These are phyloP conservation scores for Drosophila chauvacae DNA, from an alignment of 1,140 invertebrate genomes.

Conservation along the genomic window DNA sequence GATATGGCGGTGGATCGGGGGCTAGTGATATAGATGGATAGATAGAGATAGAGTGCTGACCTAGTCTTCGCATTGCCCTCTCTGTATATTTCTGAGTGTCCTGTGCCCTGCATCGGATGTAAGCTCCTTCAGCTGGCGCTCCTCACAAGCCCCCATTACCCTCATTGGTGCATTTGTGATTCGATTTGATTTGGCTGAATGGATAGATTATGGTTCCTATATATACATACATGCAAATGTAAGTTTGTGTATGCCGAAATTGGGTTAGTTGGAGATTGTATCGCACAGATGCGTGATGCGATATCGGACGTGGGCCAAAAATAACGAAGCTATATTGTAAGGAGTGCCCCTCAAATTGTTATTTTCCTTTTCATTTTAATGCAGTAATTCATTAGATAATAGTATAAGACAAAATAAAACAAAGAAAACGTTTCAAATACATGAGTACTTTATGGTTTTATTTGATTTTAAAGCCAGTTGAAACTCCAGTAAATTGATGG, in stretches of 20 bases:
- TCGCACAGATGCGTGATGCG: conserved; percentile 11
- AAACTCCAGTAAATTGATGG: not conserved
- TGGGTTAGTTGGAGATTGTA: conserved; percentile 46
- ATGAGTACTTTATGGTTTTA: not conserved
- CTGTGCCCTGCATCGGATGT: conserved; percentile 49
- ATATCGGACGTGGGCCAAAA: not conserved
- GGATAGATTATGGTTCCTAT: conserved; percentile 39
- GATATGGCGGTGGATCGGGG: conserved; percentile 8
- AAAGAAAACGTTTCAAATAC: not conserved
- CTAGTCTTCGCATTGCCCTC: conserved; percentile 29
- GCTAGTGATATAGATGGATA: conserved; percentile 9
- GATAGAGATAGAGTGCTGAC: conserved; percentile 33
- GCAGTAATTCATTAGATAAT: not conserved
- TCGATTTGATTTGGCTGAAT: conserved; percentile 59
- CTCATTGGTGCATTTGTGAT: conserved; percentile 51
- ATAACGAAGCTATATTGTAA: not conserved
- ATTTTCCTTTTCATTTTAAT: not conserved
- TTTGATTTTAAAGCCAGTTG: not conserved
- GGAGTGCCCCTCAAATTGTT: not conserved
- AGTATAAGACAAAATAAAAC: no score
- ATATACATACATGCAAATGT: not conserved
- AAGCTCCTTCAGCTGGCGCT: conserved; percentile 31
- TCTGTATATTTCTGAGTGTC: conserved; percentile 14
- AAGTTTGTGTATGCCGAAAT: conserved; percentile 11
- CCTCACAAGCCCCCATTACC: not conserved